Percentiles rank a stretch among this genome's conserved stretches.
Conservation (phyloP, 2,797 vertebrate genomes). For the Margarornis squamiger region DNA sequence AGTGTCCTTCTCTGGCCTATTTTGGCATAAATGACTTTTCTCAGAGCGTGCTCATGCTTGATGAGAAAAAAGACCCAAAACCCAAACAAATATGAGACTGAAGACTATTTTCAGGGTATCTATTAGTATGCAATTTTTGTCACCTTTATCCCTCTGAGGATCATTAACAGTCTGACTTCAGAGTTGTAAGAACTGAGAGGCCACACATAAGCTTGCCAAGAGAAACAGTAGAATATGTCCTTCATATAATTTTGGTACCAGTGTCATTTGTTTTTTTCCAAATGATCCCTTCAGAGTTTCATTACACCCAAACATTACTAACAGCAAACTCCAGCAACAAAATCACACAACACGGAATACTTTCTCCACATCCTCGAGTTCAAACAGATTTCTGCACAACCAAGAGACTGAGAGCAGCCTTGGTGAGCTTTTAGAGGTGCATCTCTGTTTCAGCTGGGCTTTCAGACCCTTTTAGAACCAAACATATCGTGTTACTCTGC, state of each 20-base stretch:
- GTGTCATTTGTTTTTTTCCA: not conserved
- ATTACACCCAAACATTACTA: not conserved
- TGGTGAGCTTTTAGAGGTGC: not conserved
- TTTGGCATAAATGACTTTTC: not conserved
- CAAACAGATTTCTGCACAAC: not conserved
- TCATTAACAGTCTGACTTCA: slow-evolving; percentile 16
- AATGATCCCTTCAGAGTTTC: not conserved
- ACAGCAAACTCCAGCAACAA: not conserved
- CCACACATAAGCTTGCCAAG: not conserved
- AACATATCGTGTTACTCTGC: not conserved
- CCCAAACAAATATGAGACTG: not conserved
- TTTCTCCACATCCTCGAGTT: not conserved
- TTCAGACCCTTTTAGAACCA: not conserved
- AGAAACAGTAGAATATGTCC: not conserved
- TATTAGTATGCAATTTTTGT: not conserved
- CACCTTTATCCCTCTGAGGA: slow-evolving; percentile 4
- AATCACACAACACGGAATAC: not conserved
- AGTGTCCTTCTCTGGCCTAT: not conserved
- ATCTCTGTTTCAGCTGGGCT: not conserved
- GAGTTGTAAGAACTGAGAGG: slow-evolving; percentile 3
- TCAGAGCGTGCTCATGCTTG: not conserved
- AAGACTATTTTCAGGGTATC: not conserved
- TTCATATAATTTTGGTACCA: not conserved
- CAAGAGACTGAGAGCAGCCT: not conserved
- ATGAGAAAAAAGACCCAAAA: not conserved